A percentile compares a stretch with the other conserved stretches of the same genome.
These are phyloP conservation scores for Spodoptera exigua DNA, from an alignment of 2,888 invertebrate genomes.

Conservation along the genomic window DNA sequence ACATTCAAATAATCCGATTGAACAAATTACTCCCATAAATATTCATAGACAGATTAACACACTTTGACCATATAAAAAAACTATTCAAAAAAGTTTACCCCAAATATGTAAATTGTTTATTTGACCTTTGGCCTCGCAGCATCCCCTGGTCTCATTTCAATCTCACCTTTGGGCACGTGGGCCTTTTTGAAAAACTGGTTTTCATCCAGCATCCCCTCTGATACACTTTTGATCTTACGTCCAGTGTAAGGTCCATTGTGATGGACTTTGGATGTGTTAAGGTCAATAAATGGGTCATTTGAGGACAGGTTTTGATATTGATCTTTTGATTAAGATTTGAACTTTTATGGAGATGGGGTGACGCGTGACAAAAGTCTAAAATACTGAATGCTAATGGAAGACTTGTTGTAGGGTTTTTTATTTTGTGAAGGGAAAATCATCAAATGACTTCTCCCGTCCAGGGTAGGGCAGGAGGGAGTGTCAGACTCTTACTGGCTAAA, in stretches of 20 bases:
- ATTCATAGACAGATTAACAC: constrained; percentile 18
- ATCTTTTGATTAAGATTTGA: neutral
- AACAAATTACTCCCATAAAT: constrained; percentile 26
- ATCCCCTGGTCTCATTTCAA: constrained; percentile 74
- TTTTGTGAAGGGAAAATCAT: too few species aligned
- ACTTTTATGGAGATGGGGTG: neutral
- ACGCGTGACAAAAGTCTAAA: too few species aligned
- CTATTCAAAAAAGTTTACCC: constrained; percentile 43
- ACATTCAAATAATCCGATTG: neutral
- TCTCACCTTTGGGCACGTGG: constrained; percentile 62
- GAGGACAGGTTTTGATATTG: constrained; percentile 11
- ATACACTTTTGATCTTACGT: constrained; percentile 74
- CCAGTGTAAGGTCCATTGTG: constrained; percentile 15
- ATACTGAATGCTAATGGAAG: too few species aligned
- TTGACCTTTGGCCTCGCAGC: constrained; percentile 67
- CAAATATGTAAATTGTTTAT: constrained; percentile 62
- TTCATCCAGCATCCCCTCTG: constrained; percentile 62
- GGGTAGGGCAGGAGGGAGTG: too few species aligned
- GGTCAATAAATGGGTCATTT: constrained; percentile 23
- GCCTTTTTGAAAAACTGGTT: constrained; percentile 47
- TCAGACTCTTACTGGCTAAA: too few species aligned
- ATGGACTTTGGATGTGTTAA: constrained; percentile 1
- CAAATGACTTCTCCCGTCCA: too few species aligned
- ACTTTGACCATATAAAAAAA: constrained; percentile 16
- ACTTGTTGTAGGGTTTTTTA: too few species aligned